These are phyloP conservation scores for Antennarius striatus DNA, from an alignment of 2,113 vertebrate species.

Conservation along the genomic window DNA sequence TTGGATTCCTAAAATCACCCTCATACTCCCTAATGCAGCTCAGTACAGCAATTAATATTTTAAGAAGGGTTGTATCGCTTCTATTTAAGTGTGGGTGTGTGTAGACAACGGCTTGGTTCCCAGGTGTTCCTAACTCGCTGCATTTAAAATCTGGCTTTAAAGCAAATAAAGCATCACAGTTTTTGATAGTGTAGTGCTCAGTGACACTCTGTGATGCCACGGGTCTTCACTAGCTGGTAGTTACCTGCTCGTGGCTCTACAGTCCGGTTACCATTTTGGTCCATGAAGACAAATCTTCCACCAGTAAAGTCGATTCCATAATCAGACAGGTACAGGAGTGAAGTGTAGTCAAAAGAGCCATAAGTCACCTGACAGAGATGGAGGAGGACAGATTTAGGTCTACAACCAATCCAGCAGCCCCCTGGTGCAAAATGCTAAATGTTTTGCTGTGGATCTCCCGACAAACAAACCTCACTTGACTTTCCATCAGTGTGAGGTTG, in stretches of 20 bases:
- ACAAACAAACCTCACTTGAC: too few species aligned
- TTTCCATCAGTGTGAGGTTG: too few species aligned
- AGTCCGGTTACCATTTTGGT: constrained; percentile 85
- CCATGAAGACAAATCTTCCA: constrained; percentile 92
- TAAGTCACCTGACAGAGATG: constrained; percentile 86
- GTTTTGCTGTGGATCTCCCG: too few species aligned
- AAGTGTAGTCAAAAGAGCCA: constrained; percentile 96
- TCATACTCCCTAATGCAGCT: constrained; percentile 6
- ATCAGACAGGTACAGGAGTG: constrained; percentile 93
- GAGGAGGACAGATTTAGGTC: neutral
- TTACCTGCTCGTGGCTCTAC: constrained; percentile 92
- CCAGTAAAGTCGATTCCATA: constrained; percentile 89
- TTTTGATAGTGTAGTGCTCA: neutral
- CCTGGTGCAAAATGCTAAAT: too few species aligned
- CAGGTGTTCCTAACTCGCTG: constrained; percentile 1
- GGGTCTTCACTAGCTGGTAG: neutral
- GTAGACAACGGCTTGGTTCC: constrained; percentile 5
- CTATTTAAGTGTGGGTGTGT: neutral
- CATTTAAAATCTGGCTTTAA: neutral
- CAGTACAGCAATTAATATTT: constrained; percentile 17
- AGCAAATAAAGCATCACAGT: neutral
- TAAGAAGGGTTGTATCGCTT: neutral
- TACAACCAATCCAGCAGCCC: neutral
- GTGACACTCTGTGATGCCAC: neutral
- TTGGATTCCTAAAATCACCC: constrained; percentile 19